phyloP scores from a whole-genome alignment of 1,140 invertebrate genomes.

The Pseudomyrmex dendroicus region DNA sequence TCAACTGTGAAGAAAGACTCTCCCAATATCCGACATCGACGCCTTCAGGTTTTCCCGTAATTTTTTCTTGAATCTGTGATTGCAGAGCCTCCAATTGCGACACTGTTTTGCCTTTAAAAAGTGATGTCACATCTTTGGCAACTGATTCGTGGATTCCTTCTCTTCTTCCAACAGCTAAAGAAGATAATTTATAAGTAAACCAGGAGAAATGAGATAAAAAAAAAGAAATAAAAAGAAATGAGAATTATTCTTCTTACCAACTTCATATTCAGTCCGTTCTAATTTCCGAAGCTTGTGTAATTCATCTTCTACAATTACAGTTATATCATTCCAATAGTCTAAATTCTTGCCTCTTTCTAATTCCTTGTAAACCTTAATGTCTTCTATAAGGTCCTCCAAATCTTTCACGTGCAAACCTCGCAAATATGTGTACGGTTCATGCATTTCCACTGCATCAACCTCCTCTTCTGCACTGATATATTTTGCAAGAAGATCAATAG shows the following conservation, averaged over 20 bases:
- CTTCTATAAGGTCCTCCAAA: slow-evolving; percentile 98
- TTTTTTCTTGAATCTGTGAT: slow-evolving; percentile 95
- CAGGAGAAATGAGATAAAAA: slow-evolving; percentile 35
- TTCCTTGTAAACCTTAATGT: slow-evolving; percentile 97
- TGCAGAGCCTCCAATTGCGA: slow-evolving; percentile 93
- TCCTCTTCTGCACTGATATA: slow-evolving; percentile 97
- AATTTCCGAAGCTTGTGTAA: slow-evolving; percentile 93
- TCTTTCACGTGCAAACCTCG: slow-evolving; percentile 96
- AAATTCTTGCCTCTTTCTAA: slow-evolving; percentile 94
- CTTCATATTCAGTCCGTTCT: slow-evolving; percentile 88
- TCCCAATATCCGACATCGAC: slow-evolving; percentile 99
- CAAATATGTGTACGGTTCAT: slow-evolving; percentile 98
- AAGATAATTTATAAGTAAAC: slow-evolving; percentile 25
- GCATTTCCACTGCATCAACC: slow-evolving; percentile 97
- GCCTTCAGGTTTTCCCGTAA: slow-evolving; percentile 93
- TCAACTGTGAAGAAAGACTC: slow-evolving; percentile 95
- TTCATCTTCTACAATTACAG: slow-evolving; percentile 98
- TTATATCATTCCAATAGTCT: slow-evolving; percentile 99
- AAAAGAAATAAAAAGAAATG: background rate
- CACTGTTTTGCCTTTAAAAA: slow-evolving; percentile 98
- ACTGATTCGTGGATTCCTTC: slow-evolving; percentile 98
- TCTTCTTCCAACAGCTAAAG: slow-evolving; percentile 88
- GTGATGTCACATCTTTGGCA: slow-evolving; percentile 93
- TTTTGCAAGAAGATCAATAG: slow-evolving; percentile 98
- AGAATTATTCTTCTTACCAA: slow-evolving; percentile 77